Percentiles rank a stretch among this genome's conserved stretches.
Evolutionary conservation across 2,888 invertebrate species (phyloP).

Genomic region (Zele albiditarsus): DNA sequence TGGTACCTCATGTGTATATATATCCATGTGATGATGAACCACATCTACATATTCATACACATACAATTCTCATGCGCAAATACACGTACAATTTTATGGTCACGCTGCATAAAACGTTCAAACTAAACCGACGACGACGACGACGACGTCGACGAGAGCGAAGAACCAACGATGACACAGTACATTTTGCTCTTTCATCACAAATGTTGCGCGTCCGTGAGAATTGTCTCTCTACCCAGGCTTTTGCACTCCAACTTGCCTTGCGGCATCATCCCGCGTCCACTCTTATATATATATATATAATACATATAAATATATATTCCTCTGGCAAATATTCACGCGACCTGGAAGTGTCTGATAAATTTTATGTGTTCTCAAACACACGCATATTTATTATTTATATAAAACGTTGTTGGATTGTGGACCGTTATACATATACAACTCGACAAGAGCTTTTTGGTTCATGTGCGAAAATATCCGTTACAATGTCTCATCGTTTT

Average conservation of each 20-base stretch:
- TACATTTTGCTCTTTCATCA: constrained; percentile 42
- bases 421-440: constrained; percentile 10
- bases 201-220: constrained; percentile 21
- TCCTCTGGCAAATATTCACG: not conserved
- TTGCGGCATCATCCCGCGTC: constrained; percentile 5
- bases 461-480: constrained; percentile 7
- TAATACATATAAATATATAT: not conserved
- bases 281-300: not conserved
- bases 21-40: constrained; percentile 19
- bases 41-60: not conserved
- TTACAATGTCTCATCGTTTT: constrained; percentile 13
- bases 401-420: constrained; percentile 1
- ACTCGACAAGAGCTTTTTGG: not conserved
- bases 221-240: constrained; percentile 4
- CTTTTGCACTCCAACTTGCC: not conserved
- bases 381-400: not conserved
- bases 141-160: not conserved
- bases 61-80: constrained; percentile 27
- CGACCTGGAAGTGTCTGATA: constrained; percentile 21
- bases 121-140: not conserved
- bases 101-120: constrained; percentile 26
- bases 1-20: constrained; percentile 28
- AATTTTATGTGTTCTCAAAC: constrained; percentile 6
- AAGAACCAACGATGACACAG: constrained; percentile 45
- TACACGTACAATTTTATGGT: constrained; percentile 46